These are phyloP conservation scores for Baccha elongata DNA, from an alignment of 2,888 invertebrate species.

Conservation along the genomic window DNA sequence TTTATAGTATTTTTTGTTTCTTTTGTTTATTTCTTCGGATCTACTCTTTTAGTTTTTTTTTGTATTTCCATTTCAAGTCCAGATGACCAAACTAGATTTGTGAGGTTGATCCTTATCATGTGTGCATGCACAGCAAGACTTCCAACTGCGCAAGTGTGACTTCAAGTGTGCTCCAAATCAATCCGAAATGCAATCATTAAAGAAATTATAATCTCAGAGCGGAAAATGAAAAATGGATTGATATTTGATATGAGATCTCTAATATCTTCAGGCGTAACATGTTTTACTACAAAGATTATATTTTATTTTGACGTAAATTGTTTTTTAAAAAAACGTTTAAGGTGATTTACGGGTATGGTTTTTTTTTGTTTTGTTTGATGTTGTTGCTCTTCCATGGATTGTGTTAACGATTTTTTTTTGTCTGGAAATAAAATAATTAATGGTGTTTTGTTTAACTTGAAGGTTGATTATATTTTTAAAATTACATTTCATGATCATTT, in stretches of 20 bases:
- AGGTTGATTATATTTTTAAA: no score
- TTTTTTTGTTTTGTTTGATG: background rate
- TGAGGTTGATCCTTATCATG: slow-evolving; percentile 65
- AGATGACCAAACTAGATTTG: slow-evolving; percentile 69
- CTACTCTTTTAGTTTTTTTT: background rate
- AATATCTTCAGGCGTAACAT: slow-evolving; percentile 28
- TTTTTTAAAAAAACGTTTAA: slow-evolving; percentile 35
- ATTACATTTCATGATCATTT: no score
- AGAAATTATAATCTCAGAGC: slow-evolving; percentile 42
- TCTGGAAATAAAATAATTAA: background rate
- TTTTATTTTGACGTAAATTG: slow-evolving; percentile 63
- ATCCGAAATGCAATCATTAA: slow-evolving; percentile 46
- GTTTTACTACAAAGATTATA: slow-evolving; percentile 48
- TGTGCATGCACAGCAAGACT: slow-evolving; percentile 31
- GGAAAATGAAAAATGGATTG: slow-evolving; percentile 61
- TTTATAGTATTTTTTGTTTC: background rate
- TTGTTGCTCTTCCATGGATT: background rate
- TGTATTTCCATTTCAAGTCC: slow-evolving; percentile 34
- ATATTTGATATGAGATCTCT: slow-evolving; percentile 54
- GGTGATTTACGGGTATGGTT: slow-evolving; percentile 18
- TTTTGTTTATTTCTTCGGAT: slow-evolving; percentile 1
- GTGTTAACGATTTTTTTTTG: background rate
- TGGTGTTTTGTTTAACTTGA: no score
- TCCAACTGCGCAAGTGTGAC: slow-evolving; percentile 48
- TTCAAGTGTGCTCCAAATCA: slow-evolving; percentile 62